These are phyloP conservation scores for Zaprionus lineosus DNA, from an alignment of 2,888 invertebrate species.

Conservation along the genomic window DNA sequence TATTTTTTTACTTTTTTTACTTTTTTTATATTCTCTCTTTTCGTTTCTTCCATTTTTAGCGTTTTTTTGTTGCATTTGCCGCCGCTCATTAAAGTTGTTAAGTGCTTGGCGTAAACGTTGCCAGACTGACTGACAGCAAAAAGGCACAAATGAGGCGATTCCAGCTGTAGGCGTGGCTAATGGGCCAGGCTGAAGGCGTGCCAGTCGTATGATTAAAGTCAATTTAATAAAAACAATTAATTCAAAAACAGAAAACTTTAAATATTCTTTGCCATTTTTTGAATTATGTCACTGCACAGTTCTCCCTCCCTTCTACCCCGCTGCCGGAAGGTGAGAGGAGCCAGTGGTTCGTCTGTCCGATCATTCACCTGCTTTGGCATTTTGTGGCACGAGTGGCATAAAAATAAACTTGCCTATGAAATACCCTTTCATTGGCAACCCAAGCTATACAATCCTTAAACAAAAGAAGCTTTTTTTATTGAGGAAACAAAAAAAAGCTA, in stretches of 20 bases:
- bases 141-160: constrained; percentile 7
- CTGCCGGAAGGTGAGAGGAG: too few relatives aligned
- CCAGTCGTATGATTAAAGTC: constrained; percentile 52
- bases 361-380: background rate
- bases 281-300: constrained; percentile 27
- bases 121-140: constrained; percentile 11
- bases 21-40: constrained; percentile 6
- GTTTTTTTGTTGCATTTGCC: constrained; percentile 10
- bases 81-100: constrained; percentile 72
- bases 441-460: too few relatives aligned
- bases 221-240: constrained; percentile 46
- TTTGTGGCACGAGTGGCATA: too few relatives aligned
- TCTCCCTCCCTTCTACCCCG: too few relatives aligned
- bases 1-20: background rate
- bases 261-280: background rate
- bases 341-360: too few relatives aligned
- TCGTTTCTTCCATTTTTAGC: background rate
- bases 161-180: constrained; percentile 22
- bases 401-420: too few relatives aligned
- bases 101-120: constrained; percentile 71
- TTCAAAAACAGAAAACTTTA: constrained; percentile 10
- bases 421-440: too few relatives aligned
- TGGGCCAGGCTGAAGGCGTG: constrained; percentile 12
- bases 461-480: too few relatives aligned
- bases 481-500: too few relatives aligned